Base-by-base conservation (phyloP, 1,140 invertebrate genomes). In the Yoshiicerus persimilis region DNA sequence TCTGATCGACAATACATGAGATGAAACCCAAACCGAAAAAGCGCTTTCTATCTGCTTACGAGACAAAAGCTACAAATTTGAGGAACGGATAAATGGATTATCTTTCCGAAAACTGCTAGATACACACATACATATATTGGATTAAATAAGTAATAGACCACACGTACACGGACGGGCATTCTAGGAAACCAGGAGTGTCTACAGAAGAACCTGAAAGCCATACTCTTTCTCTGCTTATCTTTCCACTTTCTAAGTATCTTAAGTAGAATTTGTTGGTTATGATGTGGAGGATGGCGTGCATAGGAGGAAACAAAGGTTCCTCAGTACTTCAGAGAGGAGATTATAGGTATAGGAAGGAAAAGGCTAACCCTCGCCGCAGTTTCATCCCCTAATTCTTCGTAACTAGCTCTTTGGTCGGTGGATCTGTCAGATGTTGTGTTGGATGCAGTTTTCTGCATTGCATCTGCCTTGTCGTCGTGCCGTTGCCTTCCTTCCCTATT, bases 361-460 rank as follows among this genome's bases (percentile, higher is more conserved):
- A 66, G 30, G 66, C 66, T 70, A 70, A 70, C 66, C 66, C 66
- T 70, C 75, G 27, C 16, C 30, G 34, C 34, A 34, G 34, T 34
- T 80, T 80, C 75, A 80, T 80, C 32, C 75, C 75, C 75, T n/a
- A 80, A 80, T 80, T 80, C 32, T 32, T 34, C n/a, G 75, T 80
- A 34, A 38, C 75, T 34, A 23, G 20, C 32, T 77, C 75, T 34
- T 38, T 80, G 30, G 75, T 80, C 32, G 75, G 34, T 80, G 32
- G 75, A 80, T 80, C 75, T 80, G 34, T 80, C 75, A 80, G 75
- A 80, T 80, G 75, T 64, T 64, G 20, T 16, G 56, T 80, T 80
- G 75, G 34, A 80, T 80, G 75, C 75, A 80, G 34, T 80, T 70
- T 30, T 70, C 64, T 70, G 23, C 20, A 80, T 36, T 80, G 75